Percentiles rank a stretch among this genome's conserved stretches.
Evolutionary conservation across 1,140 invertebrate species (phyloP).

Genomic region (Monomorium pharaonis): DNA sequence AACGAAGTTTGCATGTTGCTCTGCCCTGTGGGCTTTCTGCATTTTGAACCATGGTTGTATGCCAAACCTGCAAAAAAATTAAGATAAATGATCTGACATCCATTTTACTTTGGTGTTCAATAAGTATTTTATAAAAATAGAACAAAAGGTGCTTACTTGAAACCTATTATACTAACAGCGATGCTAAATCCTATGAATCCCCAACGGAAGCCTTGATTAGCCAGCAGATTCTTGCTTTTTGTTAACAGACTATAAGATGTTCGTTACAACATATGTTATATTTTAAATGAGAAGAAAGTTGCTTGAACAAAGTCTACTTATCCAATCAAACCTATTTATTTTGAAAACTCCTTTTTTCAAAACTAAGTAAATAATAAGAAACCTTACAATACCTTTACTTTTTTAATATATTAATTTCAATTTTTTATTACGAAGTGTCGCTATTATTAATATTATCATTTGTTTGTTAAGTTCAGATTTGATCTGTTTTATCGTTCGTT

Average conservation of each 20-base stretch:
- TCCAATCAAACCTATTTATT: background rate
- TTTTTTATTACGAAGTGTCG: background rate
- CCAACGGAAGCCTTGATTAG: background rate
- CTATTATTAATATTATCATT: background rate
- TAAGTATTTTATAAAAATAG: background rate
- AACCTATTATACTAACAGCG: background rate
- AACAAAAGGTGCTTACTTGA: background rate
- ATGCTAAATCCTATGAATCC: background rate
- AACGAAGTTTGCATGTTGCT: slow-evolving; percentile 34
- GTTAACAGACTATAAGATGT: background rate
- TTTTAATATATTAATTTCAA: background rate
- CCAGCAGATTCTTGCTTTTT: background rate
- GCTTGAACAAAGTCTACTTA: background rate
- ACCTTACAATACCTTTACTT: background rate
- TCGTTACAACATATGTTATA: background rate
- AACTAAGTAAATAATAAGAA: background rate
- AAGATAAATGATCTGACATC: background rate
- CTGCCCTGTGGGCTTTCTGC: fast-evolving
- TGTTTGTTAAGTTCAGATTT: background rate
- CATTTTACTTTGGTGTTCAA: background rate
- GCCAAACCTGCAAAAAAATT: background rate
- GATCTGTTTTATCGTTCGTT: no score
- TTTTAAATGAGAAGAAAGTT: background rate
- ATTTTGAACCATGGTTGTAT: fast-evolving
- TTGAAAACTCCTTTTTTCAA: background rate